Evolutionary conservation across 2,113 vertebrate genomes (phyloP), one percentile per base, ranked within the genome.

Genomic region (Lasiurus borealis): DNA sequence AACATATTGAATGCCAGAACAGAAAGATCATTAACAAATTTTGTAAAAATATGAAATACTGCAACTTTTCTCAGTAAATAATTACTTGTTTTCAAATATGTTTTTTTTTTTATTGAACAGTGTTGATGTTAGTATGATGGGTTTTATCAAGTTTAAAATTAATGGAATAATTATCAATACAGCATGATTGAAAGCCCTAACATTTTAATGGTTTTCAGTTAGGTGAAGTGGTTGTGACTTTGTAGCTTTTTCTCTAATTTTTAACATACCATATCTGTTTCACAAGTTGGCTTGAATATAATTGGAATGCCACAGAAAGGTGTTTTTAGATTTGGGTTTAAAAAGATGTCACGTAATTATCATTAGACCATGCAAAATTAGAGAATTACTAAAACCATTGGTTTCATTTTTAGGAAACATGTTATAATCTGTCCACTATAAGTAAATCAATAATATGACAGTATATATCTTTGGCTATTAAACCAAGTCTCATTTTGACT

Each of bases 241-340:
- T 29, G 48, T 71, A 57, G 6, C n/a, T 48, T 82, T 92, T 15
- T 34, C 27, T 86, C 8, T 69, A 10, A 66, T 90, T 44, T 66
- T 88, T 40, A 62, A 59, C 31, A 12, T 85, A 46, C 31, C 13
- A 2, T 75, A 57, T 44, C 27, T 76, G 3, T 66, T 77, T 89
- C 48, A 75, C 25, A 59, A n/a, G 48, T n/a, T 50, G 44, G 31
- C 48, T 31, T 68, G 46, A 75, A n/a, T 54, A 44, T 8, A 69
- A 7, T 52, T 81, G 27, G 14, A 12, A 62, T 81, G 21, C 31
- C 80, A 59, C 2, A 27, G 68, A 46, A 92, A 64, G 66, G 14
- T 52, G 29, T 25, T 85, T 88, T 73, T 66, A 87, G 73, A 6
- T 34, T 84, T 94, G 57, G 52, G 31, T 73, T 92, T 85, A 44